Base-by-base conservation (phyloP, 2,797 vertebrate species). In the Pampus argenteus region DNA sequence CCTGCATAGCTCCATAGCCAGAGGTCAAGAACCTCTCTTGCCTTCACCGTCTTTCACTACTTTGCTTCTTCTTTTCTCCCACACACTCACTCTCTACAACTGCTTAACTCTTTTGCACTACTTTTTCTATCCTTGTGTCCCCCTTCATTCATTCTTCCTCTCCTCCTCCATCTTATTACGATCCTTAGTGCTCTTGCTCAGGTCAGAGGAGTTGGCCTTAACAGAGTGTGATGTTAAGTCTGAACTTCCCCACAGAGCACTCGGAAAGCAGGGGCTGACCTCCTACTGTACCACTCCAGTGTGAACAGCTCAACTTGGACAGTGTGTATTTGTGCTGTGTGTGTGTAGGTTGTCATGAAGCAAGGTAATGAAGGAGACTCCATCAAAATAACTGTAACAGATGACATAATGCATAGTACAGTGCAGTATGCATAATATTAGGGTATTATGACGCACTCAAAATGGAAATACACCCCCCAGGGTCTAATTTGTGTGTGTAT, bases 11-110 rank as follows among this genome's bases (percentile, higher is more conserved):
- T 86, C 79, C 73, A 76, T 82, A 85, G 88, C 86, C 88, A 88
- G 85, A 82, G 92, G 91, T 93, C 90, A 92, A 82, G 76, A 87
- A 77, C 85, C 76, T 82, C 87, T 87, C 69, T 76, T 87, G 68
- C 76, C 75, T 77, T 73, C 13, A 22, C 69, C 58, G 71, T 87
- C 81, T 89, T 76, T 87, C 73, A 68, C 58, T 67, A 66, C 38
- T 71, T 78, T 64, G 51, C 79, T 38, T 82, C 65, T 66, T 78
- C 70, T 71, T 77, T 52, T 82, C 83, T 77, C 72, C 71, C 62
- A 74, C 81, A 79, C 79, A 74, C 63, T 79, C 20, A 0, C 52
- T 56, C 67, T 75, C 40, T 70, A 15, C 8, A 0, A 76, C 48
- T 81, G 36, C 76, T 77, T 34, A 73, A 76, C 55, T 81, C 52